Conservation (phyloP, 2,113 vertebrate species). For the Sakesphorus luctuosus region DNA sequence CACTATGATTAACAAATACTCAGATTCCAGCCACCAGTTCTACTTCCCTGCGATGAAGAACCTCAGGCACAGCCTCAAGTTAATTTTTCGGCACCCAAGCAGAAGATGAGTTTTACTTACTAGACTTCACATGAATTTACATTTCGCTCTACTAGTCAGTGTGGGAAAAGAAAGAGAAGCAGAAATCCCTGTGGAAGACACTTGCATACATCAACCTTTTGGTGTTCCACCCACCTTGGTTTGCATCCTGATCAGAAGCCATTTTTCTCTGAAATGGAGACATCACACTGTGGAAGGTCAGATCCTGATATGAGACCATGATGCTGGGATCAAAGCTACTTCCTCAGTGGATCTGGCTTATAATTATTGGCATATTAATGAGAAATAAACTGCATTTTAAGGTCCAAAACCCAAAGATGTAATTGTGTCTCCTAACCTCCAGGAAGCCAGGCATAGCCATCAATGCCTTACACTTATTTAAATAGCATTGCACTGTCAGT, state of each 20-base stretch:
- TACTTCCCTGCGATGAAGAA: background rate
- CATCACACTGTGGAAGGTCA: background rate
- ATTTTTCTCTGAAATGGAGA: background rate
- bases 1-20: background rate
- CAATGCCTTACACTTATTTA: background rate
- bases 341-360: background rate
- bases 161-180: background rate
- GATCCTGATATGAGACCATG: background rate
- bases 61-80: background rate
- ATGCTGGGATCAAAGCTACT: background rate
- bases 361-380: background rate
- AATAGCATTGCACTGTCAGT: background rate
- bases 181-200: background rate
- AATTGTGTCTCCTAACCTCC: background rate
- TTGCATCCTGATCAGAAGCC: background rate
- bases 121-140: background rate
- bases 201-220: background rate
- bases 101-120: background rate
- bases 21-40: background rate
- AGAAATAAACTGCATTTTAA: background rate
- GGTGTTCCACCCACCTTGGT: background rate
- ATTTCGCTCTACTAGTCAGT: background rate
- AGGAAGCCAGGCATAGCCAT: background rate
- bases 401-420: background rate
- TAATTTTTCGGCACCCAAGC: background rate